Evolutionary conservation across 1,140 invertebrate species (phyloP), one percentile per base, ranked within the genome.

Genomic region (Berghia stephanieae): DNA sequence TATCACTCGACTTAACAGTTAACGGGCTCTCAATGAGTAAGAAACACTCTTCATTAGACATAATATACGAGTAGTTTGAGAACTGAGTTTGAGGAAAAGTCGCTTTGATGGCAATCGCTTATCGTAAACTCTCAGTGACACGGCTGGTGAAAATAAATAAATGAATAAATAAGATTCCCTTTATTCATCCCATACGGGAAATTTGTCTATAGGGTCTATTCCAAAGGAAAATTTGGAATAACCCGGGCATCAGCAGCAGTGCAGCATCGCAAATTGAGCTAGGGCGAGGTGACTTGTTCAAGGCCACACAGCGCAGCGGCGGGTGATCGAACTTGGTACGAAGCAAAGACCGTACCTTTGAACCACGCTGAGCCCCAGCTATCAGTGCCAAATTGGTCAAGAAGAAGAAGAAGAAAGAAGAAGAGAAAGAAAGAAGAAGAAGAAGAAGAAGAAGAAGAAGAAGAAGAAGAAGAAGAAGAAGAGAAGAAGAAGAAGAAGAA

Each of bases 391-490:
- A 24, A 8, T 8, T 52, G 24, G 5, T 43, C 21, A 52, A n/a
- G 3, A 74, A 55, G 34, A 16, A 74, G 5, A 31, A 55, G 34
- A 36, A 74, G 5, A 31, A 74, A 21, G 16, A 74, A 36, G n/a
- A 24, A 36, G 36, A 24, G n/a, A 55, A 21, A 36, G 36, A 46
- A 42, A 16, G n/a, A 42, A 55, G 1, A 21, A 2, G 21, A 52
- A 57, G 34, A 66, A 36, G 34, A 74, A 21, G 34, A 57, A 31
- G 34, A 74, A 42, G 8, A 74, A 42, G 8, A 57, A 42, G 8
- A 74, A 42, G 8, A 74, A 31, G 8, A 74, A 31, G 24, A 74
- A 27, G n/a, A 74, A 31, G 8, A 74, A 27, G 3, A 57, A 49
- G 21, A 57, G 44, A 27, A 66, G n/a, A 49, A 74, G 44, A 49